Evolutionary conservation across 2,888 invertebrate genomes (phyloP).

Genomic region (Euphydryas editha): DNA sequence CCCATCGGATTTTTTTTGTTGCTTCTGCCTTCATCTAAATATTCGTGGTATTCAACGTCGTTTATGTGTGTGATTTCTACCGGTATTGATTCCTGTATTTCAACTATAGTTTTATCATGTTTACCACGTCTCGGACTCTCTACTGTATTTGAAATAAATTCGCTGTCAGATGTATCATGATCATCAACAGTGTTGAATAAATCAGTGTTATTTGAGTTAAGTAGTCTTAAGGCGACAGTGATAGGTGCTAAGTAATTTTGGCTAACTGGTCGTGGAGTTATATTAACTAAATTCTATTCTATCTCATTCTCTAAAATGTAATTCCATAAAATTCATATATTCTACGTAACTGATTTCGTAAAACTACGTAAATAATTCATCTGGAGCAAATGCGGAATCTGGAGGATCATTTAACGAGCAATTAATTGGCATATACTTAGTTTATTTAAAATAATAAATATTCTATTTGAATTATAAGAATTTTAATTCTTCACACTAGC

Average conservation of each 20-base stretch:
- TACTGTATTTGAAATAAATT: slow-evolving; percentile 66
- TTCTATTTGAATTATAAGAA: too few species aligned
- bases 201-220: slow-evolving; percentile 73
- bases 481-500: too few species aligned
- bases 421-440: too few species aligned
- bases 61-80: slow-evolving; percentile 79
- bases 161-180: slow-evolving; percentile 70
- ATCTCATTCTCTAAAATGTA: too few species aligned
- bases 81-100: slow-evolving; percentile 86
- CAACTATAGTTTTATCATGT: slow-evolving; percentile 82
- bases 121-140: slow-evolving; percentile 69
- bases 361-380: too few species aligned
- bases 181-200: slow-evolving; percentile 69
- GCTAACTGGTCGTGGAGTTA: slow-evolving; percentile 82
- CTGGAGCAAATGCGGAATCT: too few species aligned
- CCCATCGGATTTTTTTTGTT: slow-evolving; percentile 60
- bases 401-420: too few species aligned
- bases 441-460: too few species aligned
- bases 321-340: too few species aligned
- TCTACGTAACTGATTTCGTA: too few species aligned
- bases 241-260: slow-evolving; percentile 84
- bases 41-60: slow-evolving; percentile 74
- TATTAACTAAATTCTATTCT: slow-evolving; percentile 66
- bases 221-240: slow-evolving; percentile 82
- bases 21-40: slow-evolving; percentile 70